phyloP scores from a whole-genome alignment of 1,140 invertebrate genomes.

The Bicyclus anynana region DNA sequence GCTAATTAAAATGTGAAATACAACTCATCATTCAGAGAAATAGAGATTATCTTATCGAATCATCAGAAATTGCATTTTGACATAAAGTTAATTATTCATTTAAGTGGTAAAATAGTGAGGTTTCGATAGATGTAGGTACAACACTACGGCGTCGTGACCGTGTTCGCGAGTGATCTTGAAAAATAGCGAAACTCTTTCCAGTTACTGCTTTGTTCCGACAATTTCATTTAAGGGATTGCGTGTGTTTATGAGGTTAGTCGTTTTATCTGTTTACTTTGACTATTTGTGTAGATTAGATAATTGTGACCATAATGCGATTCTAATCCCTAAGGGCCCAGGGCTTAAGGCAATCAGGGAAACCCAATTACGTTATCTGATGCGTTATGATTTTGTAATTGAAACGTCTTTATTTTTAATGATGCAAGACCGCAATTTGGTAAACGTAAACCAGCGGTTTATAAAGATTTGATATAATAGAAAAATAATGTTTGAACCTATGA shows the following conservation, averaged over 20 bases:
- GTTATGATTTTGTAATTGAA: not conserved
- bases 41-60: too few species aligned
- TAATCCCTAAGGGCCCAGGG: slow-evolving; percentile 5
- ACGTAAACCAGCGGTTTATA: too few species aligned
- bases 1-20: too few species aligned
- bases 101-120: not conserved
- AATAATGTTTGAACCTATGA: too few species aligned
- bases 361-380: slow-evolving; percentile 7
- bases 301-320: not conserved
- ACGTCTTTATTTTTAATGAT: not conserved
- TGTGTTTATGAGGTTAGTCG: not conserved
- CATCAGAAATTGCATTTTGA: too few species aligned
- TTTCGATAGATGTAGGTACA: not conserved
- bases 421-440: not conserved
- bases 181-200: not conserved
- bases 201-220: not conserved
- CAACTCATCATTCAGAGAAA: too few species aligned
- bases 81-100: too few species aligned
- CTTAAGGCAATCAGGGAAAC: slow-evolving; percentile 1
- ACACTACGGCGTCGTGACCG: not conserved
- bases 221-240: not conserved
- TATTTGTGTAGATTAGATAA: not conserved
- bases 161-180: not conserved
- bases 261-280: not conserved
- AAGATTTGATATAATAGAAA: too few species aligned